phyloP scores from a whole-genome alignment of 1,140 invertebrate genomes.

The Heliconius eleuchia region DNA sequence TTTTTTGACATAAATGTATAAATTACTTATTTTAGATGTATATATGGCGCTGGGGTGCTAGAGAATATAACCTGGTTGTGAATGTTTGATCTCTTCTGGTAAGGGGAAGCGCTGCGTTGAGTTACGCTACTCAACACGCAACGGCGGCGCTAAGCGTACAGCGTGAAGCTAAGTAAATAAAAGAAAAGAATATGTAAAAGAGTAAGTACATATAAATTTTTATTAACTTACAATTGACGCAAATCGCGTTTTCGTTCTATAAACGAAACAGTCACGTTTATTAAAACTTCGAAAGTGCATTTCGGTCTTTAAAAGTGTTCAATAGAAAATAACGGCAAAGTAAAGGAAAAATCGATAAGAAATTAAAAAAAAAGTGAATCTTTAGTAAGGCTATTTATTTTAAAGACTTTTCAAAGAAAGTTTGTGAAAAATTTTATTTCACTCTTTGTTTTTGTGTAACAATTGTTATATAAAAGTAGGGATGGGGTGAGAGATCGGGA shows the following conservation, averaged over 20 bases:
- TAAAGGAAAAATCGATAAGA: not conserved
- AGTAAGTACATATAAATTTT: not conserved
- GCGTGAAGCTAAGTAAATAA: too few species aligned
- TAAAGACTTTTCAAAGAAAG: not conserved
- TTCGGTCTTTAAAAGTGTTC: not conserved
- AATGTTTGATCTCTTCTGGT: too few species aligned
- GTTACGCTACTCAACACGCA: too few species aligned
- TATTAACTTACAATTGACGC: not conserved
- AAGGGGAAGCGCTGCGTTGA: too few species aligned
- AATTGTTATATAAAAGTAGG: slow-evolving; percentile 31
- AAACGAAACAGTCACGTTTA: not conserved
- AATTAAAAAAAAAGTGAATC: slow-evolving; percentile 10
- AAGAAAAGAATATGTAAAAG: too few species aligned
- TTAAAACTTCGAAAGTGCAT: not conserved
- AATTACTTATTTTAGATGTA: too few species aligned
- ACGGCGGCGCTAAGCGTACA: too few species aligned
- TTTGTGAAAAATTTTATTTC: slow-evolving; percentile 12
- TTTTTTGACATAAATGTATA: not conserved
- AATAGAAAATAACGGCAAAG: not conserved
- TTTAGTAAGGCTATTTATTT: not conserved
- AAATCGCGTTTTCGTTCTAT: slow-evolving; percentile 1
- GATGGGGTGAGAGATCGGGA: not conserved
- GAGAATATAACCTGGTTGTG: too few species aligned
- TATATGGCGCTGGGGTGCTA: too few species aligned
- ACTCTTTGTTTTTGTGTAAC: slow-evolving; percentile 8